Evolutionary conservation across 2,888 invertebrate species (phyloP).

Genomic region (Tipula helvola): DNA sequence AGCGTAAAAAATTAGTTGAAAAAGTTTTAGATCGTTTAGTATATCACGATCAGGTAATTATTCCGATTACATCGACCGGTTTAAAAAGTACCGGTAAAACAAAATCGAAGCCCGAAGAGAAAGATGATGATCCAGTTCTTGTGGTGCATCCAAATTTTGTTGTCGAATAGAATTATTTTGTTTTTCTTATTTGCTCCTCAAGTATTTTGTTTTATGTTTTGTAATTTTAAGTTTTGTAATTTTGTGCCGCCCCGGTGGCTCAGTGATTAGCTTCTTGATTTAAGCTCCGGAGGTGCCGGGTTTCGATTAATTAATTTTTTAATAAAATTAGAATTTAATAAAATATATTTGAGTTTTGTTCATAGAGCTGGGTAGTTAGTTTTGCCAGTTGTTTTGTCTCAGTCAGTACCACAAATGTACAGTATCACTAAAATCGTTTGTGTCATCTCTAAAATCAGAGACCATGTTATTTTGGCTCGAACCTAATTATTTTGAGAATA

Average conservation of each 20-base stretch:
- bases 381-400: too few species aligned
- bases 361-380: too few species aligned
- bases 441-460: too few species aligned
- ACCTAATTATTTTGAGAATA: too few species aligned
- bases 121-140: constrained; percentile 68
- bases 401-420: too few species aligned
- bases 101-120: constrained; percentile 36
- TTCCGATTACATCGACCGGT: constrained; percentile 29
- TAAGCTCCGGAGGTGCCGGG: too few species aligned
- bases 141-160: constrained; percentile 97
- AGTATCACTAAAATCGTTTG: too few species aligned
- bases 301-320: not conserved
- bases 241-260: too few species aligned
- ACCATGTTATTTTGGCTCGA: too few species aligned
- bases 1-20: constrained; percentile 79
- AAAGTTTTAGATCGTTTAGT: constrained; percentile 88
- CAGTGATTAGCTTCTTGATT: too few species aligned
- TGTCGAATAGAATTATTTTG: constrained; percentile 43
- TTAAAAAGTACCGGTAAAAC: constrained; percentile 16
- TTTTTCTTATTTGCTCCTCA: not conserved
- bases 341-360: not conserved
- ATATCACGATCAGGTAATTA: constrained; percentile 45
- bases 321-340: not conserved
- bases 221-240: not conserved
- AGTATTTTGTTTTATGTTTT: not conserved